A percentile compares a stretch with the other conserved stretches of the same genome.
Evolutionary conservation across 2,113 vertebrate genomes (phyloP).

Genomic region (Pipa parva): DNA sequence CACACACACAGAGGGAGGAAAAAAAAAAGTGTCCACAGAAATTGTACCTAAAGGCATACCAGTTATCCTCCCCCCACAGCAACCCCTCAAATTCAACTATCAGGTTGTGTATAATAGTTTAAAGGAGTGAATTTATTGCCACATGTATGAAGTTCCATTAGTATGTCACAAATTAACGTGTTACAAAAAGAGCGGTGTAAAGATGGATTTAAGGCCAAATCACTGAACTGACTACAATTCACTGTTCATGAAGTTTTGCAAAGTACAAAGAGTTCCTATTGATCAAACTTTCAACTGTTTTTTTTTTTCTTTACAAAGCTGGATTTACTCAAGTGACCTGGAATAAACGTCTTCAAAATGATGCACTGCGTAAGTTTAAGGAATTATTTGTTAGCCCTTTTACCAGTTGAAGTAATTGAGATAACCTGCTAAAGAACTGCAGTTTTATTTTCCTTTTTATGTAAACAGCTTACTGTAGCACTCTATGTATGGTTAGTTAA

Average conservation of each 20-base stretch:
- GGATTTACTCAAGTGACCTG: conserved; percentile 15
- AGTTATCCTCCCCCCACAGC: neutral
- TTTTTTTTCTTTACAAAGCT: conserved; percentile 10
- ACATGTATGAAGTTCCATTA: conserved; percentile 27
- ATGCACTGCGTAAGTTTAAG: conserved; percentile 10
- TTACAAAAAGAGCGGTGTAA: conserved; percentile 13
- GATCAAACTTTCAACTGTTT: conserved; percentile 10
- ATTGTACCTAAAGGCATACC: neutral
- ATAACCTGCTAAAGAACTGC: conserved; percentile 1
- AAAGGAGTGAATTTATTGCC: conserved; percentile 31
- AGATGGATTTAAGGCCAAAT: conserved; percentile 17
- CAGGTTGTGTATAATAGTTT: conserved; percentile 7
- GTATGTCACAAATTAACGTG: conserved; percentile 21
- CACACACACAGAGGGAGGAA: no score
- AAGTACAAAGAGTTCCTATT: conserved; percentile 13
- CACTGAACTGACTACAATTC: neutral
- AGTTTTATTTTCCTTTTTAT: neutral
- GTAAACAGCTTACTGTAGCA: neutral
- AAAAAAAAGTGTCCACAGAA: no score
- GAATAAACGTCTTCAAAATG: conserved; percentile 1
- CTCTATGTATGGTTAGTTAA: conserved; percentile 2
- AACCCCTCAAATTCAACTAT: neutral
- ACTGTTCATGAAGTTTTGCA: neutral
- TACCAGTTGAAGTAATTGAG: neutral
- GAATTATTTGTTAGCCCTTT: conserved; percentile 11